Percentiles rank a stretch among this genome's conserved stretches.
phyloP scores from a whole-genome alignment of 2,113 vertebrate species.

The Theristicus caerulescens region DNA sequence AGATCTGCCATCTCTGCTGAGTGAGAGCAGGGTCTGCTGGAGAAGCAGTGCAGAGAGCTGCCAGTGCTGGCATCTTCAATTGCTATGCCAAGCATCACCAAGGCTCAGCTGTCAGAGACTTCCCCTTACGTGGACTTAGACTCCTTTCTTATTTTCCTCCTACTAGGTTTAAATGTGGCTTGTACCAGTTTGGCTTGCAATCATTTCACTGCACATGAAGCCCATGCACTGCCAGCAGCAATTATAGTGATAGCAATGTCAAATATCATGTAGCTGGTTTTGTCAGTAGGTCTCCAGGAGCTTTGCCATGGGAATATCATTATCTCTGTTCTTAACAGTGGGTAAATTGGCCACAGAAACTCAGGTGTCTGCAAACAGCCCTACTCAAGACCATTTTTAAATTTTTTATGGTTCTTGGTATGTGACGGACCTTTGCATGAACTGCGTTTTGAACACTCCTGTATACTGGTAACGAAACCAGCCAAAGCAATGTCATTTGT shows the following conservation, averaged over 20 bases:
- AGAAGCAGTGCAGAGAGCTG: neutral
- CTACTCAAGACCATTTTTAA: accelerated
- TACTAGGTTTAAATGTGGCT: neutral
- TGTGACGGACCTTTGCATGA: neutral
- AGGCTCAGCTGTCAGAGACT: neutral
- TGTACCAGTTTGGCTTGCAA: neutral
- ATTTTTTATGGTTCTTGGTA: neutral
- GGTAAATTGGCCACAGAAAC: neutral
- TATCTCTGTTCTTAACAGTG: neutral
- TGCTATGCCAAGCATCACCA: neutral
- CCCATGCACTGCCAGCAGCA: neutral
- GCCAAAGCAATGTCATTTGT: neutral
- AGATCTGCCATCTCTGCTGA: neutral
- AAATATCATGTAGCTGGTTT: neutral
- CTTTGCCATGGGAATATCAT: neutral
- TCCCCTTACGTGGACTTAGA: neutral
- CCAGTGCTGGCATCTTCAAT: neutral
- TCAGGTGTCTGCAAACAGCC: neutral
- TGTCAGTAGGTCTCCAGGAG: neutral
- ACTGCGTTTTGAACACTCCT: neutral
- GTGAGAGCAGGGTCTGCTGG: neutral
- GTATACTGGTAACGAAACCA: neutral
- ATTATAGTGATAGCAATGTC: neutral
- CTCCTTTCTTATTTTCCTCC: neutral
- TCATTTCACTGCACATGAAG: neutral